Percentiles rank a stretch among this genome's conserved stretches.
These are phyloP conservation scores for Pantherophis alleghaniensis DNA, from an alignment of 2,797 vertebrate species.

Conservation along the genomic window DNA sequence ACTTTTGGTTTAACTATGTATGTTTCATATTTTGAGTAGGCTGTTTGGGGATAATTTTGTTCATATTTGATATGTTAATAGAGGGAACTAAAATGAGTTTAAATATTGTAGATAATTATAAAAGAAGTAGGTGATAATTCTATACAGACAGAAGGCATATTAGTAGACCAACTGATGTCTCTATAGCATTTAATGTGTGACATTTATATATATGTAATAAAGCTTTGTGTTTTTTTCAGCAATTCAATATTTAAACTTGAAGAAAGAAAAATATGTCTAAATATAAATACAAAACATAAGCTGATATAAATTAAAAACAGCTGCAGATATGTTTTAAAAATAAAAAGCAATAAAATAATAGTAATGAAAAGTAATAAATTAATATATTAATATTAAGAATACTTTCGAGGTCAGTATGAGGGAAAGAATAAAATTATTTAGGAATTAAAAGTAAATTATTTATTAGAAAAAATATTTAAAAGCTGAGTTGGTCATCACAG, in stretches of 20 bases:
- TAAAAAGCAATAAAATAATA: neutral
- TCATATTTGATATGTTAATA: neutral
- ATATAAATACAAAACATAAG: neutral
- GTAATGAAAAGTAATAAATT: neutral
- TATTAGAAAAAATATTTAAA: slow-evolving; percentile 24
- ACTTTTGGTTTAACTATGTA: neutral
- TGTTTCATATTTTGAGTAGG: neutral
- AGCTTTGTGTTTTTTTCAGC: neutral
- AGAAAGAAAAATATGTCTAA: neutral
- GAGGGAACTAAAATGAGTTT: neutral
- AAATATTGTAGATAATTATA: neutral
- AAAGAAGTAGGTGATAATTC: neutral
- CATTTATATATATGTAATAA: neutral
- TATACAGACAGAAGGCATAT: neutral
- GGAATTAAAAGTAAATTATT: slow-evolving; percentile 28
- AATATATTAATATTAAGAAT: neutral
- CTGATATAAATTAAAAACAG: neutral
- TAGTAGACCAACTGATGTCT: neutral
- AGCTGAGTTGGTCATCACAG: neutral
- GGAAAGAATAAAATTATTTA: slow-evolving; percentile 32
- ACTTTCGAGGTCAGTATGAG: slow-evolving; percentile 32
- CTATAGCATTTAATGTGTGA: neutral
- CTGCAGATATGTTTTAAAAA: neutral
- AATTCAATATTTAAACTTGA: neutral
- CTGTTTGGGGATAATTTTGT: neutral